Evolutionary conservation across 2,888 invertebrate genomes (phyloP), one percentile per base, ranked within the genome.

Genomic region (Drosophila nigritarsus): DNA sequence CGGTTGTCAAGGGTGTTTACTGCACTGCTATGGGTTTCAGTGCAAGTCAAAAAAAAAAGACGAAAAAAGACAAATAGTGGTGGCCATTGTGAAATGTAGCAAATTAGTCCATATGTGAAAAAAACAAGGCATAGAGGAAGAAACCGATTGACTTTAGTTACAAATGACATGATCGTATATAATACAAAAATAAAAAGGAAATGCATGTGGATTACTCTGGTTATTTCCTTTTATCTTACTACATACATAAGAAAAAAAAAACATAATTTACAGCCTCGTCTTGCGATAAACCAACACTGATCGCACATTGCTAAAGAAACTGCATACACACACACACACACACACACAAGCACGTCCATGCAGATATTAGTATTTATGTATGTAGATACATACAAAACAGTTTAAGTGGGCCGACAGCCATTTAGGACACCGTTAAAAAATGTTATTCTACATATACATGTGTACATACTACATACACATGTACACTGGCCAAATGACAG

Each of bases 1-100:
- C 73, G 83, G 83, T 83, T 88, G 89, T 86, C 87, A 88, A 83
- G 89, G 83, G 83, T 80, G 83, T 83, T 88, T 77, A 66, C 63
- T 73, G 67, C 73, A 78, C 78, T 75, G 74, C 75, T 80, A 75
- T 64, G 70, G 80, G 42, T 78, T 65, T 79, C 51, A 66, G 63
- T 45, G 54, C 63, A 75, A 54, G 64, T 53, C 55, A 24, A 69
- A 59, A 67, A 48, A 42, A 38, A 38, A 36, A 5, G 32, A 32
- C 32, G 32, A 24, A 45, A 45, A 45, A 45, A 45, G 8, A 67
- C 34, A 63, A 56, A 51, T 63, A 71, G 54, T 70, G 75, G 74
- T 75, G 60, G 53, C 55, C 63, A 78, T 59, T 78, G 63, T 61
- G 5, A 49, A 48, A 48, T 64, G 32, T 58, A 58, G 50, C 34